Evolutionary conservation across 2,113 vertebrate genomes (phyloP).

Genomic region (Charina bottae): DNA sequence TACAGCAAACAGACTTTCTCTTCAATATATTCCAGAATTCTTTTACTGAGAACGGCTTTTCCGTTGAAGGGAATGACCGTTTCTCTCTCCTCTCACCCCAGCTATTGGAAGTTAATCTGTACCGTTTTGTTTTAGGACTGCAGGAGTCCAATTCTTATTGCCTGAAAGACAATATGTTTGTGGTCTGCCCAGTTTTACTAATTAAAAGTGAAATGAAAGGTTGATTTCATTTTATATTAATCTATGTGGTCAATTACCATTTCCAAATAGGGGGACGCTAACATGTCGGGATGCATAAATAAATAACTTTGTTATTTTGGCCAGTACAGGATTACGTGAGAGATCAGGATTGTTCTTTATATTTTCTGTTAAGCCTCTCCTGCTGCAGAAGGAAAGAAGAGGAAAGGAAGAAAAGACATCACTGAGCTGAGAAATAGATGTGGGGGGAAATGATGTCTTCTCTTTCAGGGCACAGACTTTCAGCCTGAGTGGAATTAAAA

Average conservation of each 20-base stretch:
- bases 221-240: conserved; percentile 12
- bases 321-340: not conserved
- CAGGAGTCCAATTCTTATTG: conserved; percentile 17
- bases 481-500: conserved; percentile 38
- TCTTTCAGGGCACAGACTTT: not conserved
- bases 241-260: not conserved
- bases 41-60: conserved; percentile 31
- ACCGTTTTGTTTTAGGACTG: not conserved
- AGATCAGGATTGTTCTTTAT: not conserved
- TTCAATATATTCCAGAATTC: conserved; percentile 32
- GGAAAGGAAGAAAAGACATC: conserved; percentile 13
- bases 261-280: not conserved
- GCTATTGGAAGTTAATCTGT: not conserved
- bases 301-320: not conserved
- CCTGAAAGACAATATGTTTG: conserved; percentile 32
- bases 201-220: not conserved
- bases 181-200: conserved; percentile 16
- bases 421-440: conserved; percentile 17
- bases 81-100: not conserved
- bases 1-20: conserved; percentile 18
- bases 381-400: not conserved
- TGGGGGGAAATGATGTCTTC: not conserved
- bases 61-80: not conserved
- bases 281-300: not conserved
- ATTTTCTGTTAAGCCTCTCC: conserved; percentile 45